A percentile compares a stretch with the other conserved stretches of the same genome.
Evolutionary conservation across 2,888 invertebrate genomes (phyloP).

Genomic region (Drosophila acutilabella): DNA sequence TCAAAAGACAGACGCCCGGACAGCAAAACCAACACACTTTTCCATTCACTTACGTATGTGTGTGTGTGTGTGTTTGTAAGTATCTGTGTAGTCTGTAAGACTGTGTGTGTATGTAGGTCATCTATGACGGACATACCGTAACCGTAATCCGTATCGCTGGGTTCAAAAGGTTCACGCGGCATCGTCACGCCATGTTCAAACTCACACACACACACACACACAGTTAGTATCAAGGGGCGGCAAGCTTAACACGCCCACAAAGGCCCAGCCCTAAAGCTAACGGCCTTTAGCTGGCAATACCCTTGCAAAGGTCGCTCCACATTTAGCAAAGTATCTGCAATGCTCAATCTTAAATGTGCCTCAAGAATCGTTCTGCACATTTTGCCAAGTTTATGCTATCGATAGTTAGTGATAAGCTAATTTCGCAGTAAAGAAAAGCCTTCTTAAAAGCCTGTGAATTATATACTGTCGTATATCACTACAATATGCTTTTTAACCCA

Average conservation of each 20-base stretch:
- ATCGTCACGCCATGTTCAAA: slow-evolving; percentile 52
- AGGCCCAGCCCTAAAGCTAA: slow-evolving; percentile 23
- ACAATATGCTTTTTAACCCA: no score
- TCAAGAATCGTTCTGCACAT: no score
- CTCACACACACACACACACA: slow-evolving; percentile 20
- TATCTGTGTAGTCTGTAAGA: slow-evolving; percentile 5
- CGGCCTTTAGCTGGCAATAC: slow-evolving; percentile 19
- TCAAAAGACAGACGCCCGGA: slow-evolving; percentile 59
- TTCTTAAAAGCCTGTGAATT: no score
- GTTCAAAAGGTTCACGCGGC: slow-evolving; percentile 63
- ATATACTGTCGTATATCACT: no score
- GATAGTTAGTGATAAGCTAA: not conserved
- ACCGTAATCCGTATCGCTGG: slow-evolving; percentile 57
- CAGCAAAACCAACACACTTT: slow-evolving; percentile 9
- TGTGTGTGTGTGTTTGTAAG: slow-evolving; percentile 9
- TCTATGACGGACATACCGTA: slow-evolving; percentile 66
- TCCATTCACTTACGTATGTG: not conserved
- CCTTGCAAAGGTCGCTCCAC: slow-evolving; percentile 11
- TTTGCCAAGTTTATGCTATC: not conserved
- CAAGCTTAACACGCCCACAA: slow-evolving; percentile 40
- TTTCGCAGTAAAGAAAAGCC: no score
- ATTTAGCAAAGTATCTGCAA: no score
- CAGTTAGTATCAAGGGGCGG: slow-evolving; percentile 7
- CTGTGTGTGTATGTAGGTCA: slow-evolving; percentile 60
- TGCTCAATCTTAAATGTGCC: no score